Conservation (phyloP, 2,113 vertebrate species). For the Drymodes brunneopygia region DNA sequence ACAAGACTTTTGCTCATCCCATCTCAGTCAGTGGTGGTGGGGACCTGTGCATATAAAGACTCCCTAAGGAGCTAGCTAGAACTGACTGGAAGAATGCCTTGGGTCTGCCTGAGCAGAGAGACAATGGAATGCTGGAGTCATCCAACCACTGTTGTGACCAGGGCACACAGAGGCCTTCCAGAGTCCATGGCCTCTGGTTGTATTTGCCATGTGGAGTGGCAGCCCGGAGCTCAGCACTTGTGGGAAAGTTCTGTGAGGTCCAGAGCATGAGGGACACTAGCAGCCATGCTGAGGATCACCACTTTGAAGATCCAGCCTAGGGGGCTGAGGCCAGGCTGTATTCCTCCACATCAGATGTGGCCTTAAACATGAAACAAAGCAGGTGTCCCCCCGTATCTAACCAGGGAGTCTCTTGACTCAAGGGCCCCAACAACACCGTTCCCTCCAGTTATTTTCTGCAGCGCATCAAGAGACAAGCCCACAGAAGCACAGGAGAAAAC, state of each 20-base stretch:
- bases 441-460: neutral
- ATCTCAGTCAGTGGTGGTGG: neutral
- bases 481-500: neutral
- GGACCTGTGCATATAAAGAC: neutral
- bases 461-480: neutral
- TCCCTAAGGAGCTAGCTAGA: neutral
- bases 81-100: neutral
- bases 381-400: neutral
- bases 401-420: neutral
- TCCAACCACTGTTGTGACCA: neutral
- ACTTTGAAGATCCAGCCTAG: neutral
- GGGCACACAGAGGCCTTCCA: neutral
- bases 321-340: neutral
- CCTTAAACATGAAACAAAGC: neutral
- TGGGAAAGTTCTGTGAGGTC: neutral
- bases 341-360: neutral
- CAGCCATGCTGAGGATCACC: neutral
- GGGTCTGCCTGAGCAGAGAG: neutral
- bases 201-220: rapidly evolving
- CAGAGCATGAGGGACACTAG: neutral
- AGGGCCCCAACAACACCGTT: neutral
- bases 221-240: neutral
- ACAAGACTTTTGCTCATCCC: neutral
- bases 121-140: neutral
- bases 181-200: neutral